These are phyloP conservation scores for Drosophila lacertosa DNA, from an alignment of 1,140 invertebrate genomes.

Conservation along the genomic window DNA sequence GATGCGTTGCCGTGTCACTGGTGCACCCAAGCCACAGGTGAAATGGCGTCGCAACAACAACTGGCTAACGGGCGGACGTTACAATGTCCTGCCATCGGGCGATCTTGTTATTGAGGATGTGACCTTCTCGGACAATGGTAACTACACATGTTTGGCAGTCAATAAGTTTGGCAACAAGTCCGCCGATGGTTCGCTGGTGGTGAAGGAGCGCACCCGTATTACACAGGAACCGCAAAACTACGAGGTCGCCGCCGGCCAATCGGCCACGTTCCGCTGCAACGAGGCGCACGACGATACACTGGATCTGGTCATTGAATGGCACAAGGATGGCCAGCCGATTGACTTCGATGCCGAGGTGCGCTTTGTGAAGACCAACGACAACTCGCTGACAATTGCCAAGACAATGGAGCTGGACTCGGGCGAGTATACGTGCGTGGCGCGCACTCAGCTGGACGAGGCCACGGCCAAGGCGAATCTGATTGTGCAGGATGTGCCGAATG, in stretches of 20 bases:
- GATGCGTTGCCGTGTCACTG: constrained; percentile 96
- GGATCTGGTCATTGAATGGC: constrained; percentile 93
- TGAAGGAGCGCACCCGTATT: constrained; percentile 94
- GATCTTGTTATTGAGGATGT: constrained; percentile 94
- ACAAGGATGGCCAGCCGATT: constrained; percentile 92
- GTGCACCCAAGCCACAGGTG: constrained; percentile 96
- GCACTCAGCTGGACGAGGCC: constrained; percentile 93
- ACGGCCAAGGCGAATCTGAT: constrained; percentile 93
- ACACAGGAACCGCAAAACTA: constrained; percentile 94
- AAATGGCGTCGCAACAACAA: constrained; percentile 95
- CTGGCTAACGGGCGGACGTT: constrained; percentile 89
- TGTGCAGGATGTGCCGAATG: constrained; percentile 98
- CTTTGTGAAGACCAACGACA: constrained; percentile 93
- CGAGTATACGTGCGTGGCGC: constrained; percentile 97
- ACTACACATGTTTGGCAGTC: constrained; percentile 95
- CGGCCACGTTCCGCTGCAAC: constrained; percentile 97
- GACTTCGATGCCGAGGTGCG: constrained; percentile 94
- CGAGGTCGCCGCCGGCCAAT: constrained; percentile 94
- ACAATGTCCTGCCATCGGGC: constrained; percentile 89
- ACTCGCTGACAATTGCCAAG: constrained; percentile 96
- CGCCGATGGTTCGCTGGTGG: constrained; percentile 90
- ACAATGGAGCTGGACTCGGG: constrained; percentile 97
- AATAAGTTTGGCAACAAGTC: constrained; percentile 95
- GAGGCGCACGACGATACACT: constrained; percentile 93
- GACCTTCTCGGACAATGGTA: constrained; percentile 92